phyloP scores from a whole-genome alignment of 1,140 invertebrate genomes.

The Dermatophagoides farinae region DNA sequence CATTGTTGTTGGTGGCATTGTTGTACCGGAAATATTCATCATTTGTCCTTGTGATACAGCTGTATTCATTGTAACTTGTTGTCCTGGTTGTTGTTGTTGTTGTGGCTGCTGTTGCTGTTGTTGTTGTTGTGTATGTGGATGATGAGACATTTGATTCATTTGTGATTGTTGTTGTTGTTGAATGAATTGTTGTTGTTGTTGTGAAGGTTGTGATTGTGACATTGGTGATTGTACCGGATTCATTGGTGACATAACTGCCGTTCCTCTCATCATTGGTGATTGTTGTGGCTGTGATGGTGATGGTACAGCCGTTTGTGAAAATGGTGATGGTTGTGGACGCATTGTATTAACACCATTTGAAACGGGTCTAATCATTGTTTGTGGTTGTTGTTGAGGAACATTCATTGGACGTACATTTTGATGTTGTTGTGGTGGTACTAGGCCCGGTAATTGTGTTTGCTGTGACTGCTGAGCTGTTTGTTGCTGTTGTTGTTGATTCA shows the following conservation, averaged over 20 bases:
- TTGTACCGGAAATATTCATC: background rate
- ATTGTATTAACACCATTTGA: background rate
- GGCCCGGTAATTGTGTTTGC: background rate
- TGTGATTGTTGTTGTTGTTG: conserved; percentile 9
- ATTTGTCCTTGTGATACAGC: background rate
- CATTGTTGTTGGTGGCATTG: background rate
- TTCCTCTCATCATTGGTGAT: background rate
- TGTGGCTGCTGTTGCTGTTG: conserved; percentile 2
- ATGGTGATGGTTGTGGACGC: conserved; percentile 8
- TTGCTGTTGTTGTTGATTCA: background rate
- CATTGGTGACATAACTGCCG: background rate
- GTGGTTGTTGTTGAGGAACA: background rate
- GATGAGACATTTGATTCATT: conserved; percentile 7
- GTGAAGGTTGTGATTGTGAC: background rate
- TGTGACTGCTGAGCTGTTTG: background rate
- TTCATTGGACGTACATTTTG: background rate
- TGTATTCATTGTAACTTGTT: background rate
- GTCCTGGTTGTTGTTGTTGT: background rate
- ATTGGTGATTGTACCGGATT: conserved; percentile 4
- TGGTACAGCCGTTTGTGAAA: background rate
- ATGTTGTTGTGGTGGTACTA: background rate
- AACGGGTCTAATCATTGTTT: background rate
- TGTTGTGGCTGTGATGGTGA: conserved; percentile 10
- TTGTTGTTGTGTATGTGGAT: background rate
- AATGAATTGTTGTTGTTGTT: conserved; percentile 1